Evolutionary conservation across 2,888 invertebrate species (phyloP).

Genomic region (Melipona bicolor): DNA sequence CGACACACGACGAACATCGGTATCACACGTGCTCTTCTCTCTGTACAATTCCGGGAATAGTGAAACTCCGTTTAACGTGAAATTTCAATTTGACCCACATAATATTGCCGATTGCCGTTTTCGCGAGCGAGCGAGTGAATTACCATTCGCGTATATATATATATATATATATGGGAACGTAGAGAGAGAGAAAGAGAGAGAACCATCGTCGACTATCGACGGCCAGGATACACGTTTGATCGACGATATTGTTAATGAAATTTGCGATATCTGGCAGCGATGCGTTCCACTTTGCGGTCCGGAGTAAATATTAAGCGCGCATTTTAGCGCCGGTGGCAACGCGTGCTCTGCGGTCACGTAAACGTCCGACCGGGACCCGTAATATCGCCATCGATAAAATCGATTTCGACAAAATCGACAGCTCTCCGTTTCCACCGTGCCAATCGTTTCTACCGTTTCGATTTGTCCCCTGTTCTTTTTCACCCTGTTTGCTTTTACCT

Average conservation of each 20-base stretch:
- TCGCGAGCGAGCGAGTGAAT: neutral
- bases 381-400: constrained; percentile 46
- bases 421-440: constrained; percentile 8
- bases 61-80: neutral
- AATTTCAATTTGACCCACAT: neutral
- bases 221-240: constrained; percentile 28
- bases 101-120: neutral
- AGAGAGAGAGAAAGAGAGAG: neutral
- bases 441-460: constrained; percentile 10
- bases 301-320: constrained; percentile 69
- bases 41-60: neutral
- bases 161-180: neutral
- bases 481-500: neutral
- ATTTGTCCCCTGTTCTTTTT: neutral
- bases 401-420: constrained; percentile 57
- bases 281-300: constrained; percentile 61
- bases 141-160: too few relatives aligned
- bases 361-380: constrained; percentile 38
- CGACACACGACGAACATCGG: too few relatives aligned
- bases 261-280: constrained; percentile 51
- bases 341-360: constrained; percentile 62
- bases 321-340: constrained; percentile 69
- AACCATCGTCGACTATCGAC: constrained; percentile 18
- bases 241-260: constrained; percentile 56
- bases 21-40: neutral